Conservation (phyloP, 2,888 invertebrate genomes). For the Hirtodrosophila cameraria region DNA sequence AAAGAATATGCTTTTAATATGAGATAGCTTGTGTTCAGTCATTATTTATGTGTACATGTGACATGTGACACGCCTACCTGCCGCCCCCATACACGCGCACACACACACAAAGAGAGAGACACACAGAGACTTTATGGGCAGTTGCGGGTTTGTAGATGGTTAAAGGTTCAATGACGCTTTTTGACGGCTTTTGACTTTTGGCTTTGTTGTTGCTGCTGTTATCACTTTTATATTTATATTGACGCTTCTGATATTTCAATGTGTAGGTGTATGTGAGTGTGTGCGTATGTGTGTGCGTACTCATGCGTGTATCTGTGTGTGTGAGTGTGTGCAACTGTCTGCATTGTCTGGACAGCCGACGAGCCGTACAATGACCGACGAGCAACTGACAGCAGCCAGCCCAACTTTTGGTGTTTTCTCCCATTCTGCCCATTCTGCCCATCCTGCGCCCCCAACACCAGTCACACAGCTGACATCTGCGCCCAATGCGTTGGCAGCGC, state of each 20-base stretch:
- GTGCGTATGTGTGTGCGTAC: background rate
- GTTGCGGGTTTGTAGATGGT: constrained; percentile 18
- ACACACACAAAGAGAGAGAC: too few relatives aligned
- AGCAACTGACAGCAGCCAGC: constrained; percentile 30
- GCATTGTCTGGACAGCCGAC: constrained; percentile 37
- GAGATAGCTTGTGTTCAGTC: too few relatives aligned
- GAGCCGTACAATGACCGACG: constrained; percentile 65
- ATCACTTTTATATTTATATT: constrained; percentile 61
- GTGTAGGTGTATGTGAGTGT: constrained; percentile 28
- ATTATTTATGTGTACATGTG: constrained; percentile 14
- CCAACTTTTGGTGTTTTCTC: background rate
- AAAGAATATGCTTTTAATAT: too few relatives aligned
- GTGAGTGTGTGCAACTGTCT: constrained; percentile 12
- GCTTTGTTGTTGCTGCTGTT: constrained; percentile 40
- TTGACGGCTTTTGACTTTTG: constrained; percentile 72
- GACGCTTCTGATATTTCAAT: constrained; percentile 38
- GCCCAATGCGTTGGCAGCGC: constrained; percentile 1
- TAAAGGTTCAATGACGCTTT: constrained; percentile 63
- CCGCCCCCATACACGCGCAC: too few relatives aligned
- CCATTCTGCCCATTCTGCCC: too few relatives aligned
- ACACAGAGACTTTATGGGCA: background rate
- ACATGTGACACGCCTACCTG: constrained; percentile 23
- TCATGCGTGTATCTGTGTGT: constrained; percentile 9
- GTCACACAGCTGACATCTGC: constrained; percentile 25
- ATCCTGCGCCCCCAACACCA: background rate